phyloP scores from a whole-genome alignment of 2,888 invertebrate species.

The Seladonia tumulorum region DNA sequence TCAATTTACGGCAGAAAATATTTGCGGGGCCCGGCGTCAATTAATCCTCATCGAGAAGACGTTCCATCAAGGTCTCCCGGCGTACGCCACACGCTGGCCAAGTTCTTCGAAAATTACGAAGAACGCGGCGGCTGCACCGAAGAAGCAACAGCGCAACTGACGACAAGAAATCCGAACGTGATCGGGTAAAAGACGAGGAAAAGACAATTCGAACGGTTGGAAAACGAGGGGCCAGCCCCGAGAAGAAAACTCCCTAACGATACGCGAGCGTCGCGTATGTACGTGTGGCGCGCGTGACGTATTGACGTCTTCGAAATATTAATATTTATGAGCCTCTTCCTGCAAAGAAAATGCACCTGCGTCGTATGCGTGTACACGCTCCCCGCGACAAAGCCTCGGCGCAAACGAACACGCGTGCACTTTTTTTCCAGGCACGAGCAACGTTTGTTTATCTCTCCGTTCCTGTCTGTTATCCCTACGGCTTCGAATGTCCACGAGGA shows the following conservation, averaged over 20 bases:
- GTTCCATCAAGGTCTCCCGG: slow-evolving; percentile 40
- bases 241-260: slow-evolving; percentile 41
- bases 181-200: slow-evolving; percentile 1
- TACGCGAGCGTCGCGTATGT: slow-evolving; percentile 17
- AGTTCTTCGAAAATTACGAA: slow-evolving; percentile 23
- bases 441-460: slow-evolving; percentile 27
- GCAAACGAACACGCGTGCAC: slow-evolving; percentile 30
- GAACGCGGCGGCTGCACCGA: neutral
- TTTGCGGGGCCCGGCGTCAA: slow-evolving; percentile 24
- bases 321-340: slow-evolving; percentile 67
- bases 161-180: slow-evolving; percentile 1
- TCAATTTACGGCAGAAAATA: slow-evolving; percentile 14
- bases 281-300: slow-evolving; percentile 34
- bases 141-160: neutral
- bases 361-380: slow-evolving; percentile 41
- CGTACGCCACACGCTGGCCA: neutral
- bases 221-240: slow-evolving; percentile 1
- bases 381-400: slow-evolving; percentile 52
- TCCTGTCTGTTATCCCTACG: neutral
- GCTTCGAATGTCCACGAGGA: slow-evolving; percentile 10
- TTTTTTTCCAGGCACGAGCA: slow-evolving; percentile 18
- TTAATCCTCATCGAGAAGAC: slow-evolving; percentile 41
- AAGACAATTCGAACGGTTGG: neutral
- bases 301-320: slow-evolving; percentile 65
- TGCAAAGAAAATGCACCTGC: slow-evolving; percentile 62